Percentiles rank a stretch among this genome's conserved stretches.
These are phyloP conservation scores for Rhogogaster chlorosoma DNA, from an alignment of 2,888 invertebrate genomes.

Conservation along the genomic window DNA sequence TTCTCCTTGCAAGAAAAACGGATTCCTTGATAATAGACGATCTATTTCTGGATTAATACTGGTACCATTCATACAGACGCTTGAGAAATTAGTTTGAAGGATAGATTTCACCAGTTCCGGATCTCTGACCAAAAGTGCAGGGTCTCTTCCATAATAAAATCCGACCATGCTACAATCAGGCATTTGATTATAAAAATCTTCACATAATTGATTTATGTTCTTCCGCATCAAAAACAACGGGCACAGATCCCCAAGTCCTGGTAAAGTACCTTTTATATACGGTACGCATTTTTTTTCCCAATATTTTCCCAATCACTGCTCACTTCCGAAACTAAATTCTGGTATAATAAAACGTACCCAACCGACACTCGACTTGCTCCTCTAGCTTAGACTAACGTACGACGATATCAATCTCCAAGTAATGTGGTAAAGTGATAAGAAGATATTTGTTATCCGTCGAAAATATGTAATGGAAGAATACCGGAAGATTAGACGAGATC, in stretches of 20 bases:
- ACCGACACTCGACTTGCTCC: background rate
- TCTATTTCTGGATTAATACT: slow-evolving; percentile 59
- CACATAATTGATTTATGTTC: background rate
- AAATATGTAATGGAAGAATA: no score
- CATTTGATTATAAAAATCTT: slow-evolving; percentile 8
- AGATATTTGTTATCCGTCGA: no score
- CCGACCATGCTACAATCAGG: background rate
- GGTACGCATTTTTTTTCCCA: slow-evolving; percentile 13
- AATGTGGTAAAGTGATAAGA: no score
- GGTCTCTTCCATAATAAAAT: slow-evolving; percentile 55
- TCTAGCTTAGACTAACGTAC: background rate
- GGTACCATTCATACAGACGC: slow-evolving; percentile 62
- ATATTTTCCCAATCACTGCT: no score
- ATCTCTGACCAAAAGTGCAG: slow-evolving; percentile 54
- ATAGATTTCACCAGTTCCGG: slow-evolving; percentile 64
- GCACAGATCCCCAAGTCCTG: background rate
- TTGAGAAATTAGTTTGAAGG: slow-evolving; percentile 65
- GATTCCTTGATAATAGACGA: slow-evolving; percentile 65
- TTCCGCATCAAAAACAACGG: background rate
- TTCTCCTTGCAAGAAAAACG: slow-evolving; percentile 65
- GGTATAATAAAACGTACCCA: background rate
- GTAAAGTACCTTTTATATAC: background rate
- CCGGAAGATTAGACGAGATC: no score
- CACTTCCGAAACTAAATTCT: background rate
- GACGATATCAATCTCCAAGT: no score